Conservation (phyloP, 2,797 vertebrate species). For the Brachymystax lenok region DNA sequence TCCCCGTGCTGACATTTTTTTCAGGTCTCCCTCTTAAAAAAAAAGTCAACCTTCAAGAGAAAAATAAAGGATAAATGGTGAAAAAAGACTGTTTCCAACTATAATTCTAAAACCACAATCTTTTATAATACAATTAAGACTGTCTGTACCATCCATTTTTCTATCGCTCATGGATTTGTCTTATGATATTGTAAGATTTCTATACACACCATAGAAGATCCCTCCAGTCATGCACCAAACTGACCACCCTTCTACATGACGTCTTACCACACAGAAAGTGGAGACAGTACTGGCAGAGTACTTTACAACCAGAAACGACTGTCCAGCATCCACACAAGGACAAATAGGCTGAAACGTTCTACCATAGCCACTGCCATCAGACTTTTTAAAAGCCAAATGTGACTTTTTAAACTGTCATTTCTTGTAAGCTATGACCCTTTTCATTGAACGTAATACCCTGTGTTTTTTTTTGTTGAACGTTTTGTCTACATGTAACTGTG, state of each 20-base stretch:
- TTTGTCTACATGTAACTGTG: not conserved
- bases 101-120: not conserved
- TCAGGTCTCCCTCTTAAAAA: not conserved
- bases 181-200: too few relatives aligned
- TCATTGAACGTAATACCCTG: not conserved
- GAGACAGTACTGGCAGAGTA: not conserved
- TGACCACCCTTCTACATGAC: not conserved
- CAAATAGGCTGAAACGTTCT: not conserved
- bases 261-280: slow-evolving; percentile 15
- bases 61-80: not conserved
- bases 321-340: not conserved
- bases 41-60: not conserved
- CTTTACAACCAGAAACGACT: not conserved
- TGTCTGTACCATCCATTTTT: not conserved
- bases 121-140: not conserved
- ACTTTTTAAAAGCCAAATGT: too few relatives aligned
- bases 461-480: too few relatives aligned
- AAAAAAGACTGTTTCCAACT: not conserved
- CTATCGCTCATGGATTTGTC: slow-evolving; percentile 1
- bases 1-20: not conserved
- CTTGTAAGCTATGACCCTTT: too few relatives aligned
- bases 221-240: not conserved
- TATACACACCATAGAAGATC: not conserved
- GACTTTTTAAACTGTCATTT: too few relatives aligned
- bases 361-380: not conserved